phyloP scores from a whole-genome alignment of 2,113 vertebrate species.

The Gobio gobio region DNA sequence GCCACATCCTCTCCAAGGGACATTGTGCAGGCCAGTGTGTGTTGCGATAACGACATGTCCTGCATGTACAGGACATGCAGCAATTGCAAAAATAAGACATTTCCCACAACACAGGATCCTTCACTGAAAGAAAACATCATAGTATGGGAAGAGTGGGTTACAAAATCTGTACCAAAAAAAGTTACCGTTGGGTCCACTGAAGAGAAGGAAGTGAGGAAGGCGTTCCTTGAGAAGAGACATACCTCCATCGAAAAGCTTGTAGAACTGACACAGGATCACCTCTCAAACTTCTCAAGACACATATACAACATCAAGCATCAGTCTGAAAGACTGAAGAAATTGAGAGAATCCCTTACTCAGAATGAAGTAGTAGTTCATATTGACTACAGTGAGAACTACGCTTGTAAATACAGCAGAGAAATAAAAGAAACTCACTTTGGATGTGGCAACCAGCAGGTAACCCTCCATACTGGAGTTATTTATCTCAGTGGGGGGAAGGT shows the following conservation, averaged over 20 bases:
- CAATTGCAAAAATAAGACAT: slow-evolving; percentile 34
- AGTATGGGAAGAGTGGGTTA: background rate
- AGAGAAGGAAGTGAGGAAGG: slow-evolving; percentile 35
- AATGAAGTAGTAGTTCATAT: slow-evolving; percentile 42
- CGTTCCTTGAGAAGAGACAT: slow-evolving; percentile 44
- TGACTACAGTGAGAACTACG: slow-evolving; percentile 49
- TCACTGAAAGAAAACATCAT: slow-evolving; percentile 37
- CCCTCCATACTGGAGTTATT: slow-evolving; percentile 43
- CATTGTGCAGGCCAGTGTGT: too few relatives aligned
- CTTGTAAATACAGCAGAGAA: slow-evolving; percentile 49
- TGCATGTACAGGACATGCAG: slow-evolving; percentile 33
- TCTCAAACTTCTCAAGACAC: too few relatives aligned
- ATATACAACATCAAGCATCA: slow-evolving; percentile 46
- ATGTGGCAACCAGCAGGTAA: too few relatives aligned
- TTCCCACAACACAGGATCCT: slow-evolving; percentile 43
- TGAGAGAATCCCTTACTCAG: slow-evolving; percentile 42
- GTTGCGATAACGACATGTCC: too few relatives aligned
- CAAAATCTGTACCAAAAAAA: slow-evolving; percentile 33
- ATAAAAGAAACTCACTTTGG: slow-evolving; percentile 57
- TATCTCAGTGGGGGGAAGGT: too few relatives aligned
- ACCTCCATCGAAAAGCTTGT: slow-evolving; percentile 44
- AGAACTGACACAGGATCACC: slow-evolving; percentile 39
- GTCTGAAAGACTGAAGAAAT: slow-evolving; percentile 38
- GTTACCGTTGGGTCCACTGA: slow-evolving; percentile 27
- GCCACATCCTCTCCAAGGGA: slow-evolving; percentile 44